Base-by-base conservation (phyloP, 2,888 invertebrate species). In the Rhamphomyia laevipes region DNA sequence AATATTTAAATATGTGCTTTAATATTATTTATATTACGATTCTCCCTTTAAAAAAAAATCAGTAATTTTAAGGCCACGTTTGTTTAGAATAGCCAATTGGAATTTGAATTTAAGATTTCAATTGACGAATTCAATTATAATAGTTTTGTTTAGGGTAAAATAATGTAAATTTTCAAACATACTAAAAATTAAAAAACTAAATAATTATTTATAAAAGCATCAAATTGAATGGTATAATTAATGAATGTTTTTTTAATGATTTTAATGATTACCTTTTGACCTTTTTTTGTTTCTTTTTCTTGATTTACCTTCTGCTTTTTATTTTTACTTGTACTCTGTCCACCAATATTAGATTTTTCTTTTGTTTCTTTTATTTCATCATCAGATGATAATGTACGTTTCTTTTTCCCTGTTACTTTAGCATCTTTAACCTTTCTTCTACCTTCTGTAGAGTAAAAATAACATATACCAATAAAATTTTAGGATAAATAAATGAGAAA, bases 381-480 rank as follows among this genome's bases (percentile, higher is more conserved):
- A 46, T 71, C 71, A 2, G 66, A 65, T 17, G 71, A 71, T 2
- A 64, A 58, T 3, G 75, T 69, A 53, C 77, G 77, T 66, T 78
- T 80, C 67, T 78, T 81, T 62, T 80, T 80, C 27, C 74, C 76
- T 17, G 73, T 73, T 7, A 64, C 56, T 51, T 71, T 71, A 59
- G 81, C 78, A 54, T 84, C 84, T 61, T 81, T 81, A 1, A 75
- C 72, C 61, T 83, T 84, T 60, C 84, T 84, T 15, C 84, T 73
- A 13, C 83, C 83, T 60, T 82, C 83, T 80, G 55, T 2, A 61
- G 62, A 46, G 6, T 46, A 7, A 41, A 49, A 18, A 37, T 49
- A 27, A 48, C 43, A n/a, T n/a, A n/a, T n/a, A n/a, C n/a, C n/a
- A 45, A 42, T 17, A 49, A 30, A 46, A 27, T 21, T 21, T 21